Evolutionary conservation across 35 echinoderm and acorn worm genomes (phyloP), one percentile per base, ranked within the genome.

Genomic region (Strongylocentrotus purpuratus): DNA sequence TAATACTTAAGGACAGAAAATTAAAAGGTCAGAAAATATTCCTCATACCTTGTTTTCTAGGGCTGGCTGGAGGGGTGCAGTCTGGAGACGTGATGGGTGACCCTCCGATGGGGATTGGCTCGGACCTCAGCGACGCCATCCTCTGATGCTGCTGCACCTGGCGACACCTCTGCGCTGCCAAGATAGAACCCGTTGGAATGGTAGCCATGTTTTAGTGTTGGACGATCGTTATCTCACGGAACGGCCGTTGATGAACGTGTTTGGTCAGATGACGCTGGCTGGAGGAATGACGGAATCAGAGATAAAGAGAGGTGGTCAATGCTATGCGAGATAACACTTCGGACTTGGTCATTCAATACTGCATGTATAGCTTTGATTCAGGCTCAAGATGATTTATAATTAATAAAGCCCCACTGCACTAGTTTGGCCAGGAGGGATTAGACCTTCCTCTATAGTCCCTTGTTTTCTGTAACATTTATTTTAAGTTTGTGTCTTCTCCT

Each of bases 51-150:
- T 9, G 12, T 89, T 89, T 89, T 14, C 87, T 33, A 25, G 87
- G 87, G n/a, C 87, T 89, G 33, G 87, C 87, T 41, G 87, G 87
- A 89, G 87, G 87, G 32, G 87, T 89, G 87, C 87, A 45, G 0
- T 89, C 87, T 45, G 87, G 87, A 45, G 87, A 89, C 12, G 31
- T 11, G 32, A 89, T 46, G 12, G 87, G 87, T 5, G 87, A 89
- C 65, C 20, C 65, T 28, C 22, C 65, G 28, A 78, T 78, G 6
- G 15, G 4, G 65, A 78, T 28, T 4, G 65, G 65, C 65, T 78
- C 65, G 7, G 65, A 78, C 65, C 65, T 4, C 33, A 89, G 31
- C 5, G 31, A 7, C 9, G 87, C 32, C 32, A 45, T 25, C 20
- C 33, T 89, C 87, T 89, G 87, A 33, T 33, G 87, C 12, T 17